Evolutionary conservation across 2,113 vertebrate genomes (phyloP).

Genomic region (Malurus elegans): DNA sequence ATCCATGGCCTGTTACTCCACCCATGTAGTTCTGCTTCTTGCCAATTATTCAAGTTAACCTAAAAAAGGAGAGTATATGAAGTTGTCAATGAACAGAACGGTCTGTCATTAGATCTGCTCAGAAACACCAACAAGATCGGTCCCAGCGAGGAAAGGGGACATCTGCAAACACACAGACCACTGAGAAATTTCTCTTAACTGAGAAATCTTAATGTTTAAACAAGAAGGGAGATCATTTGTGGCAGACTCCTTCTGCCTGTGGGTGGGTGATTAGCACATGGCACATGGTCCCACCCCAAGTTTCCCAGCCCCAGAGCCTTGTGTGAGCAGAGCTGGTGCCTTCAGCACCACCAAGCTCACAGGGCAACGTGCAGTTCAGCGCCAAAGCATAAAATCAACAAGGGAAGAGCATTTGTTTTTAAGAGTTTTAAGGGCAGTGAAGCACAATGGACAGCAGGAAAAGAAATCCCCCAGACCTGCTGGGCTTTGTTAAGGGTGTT

Average conservation of each 20-base stretch:
- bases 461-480: not conserved
- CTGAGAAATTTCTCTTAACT: not conserved
- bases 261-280: fast-evolving
- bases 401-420: not conserved
- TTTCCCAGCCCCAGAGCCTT: not conserved
- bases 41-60: conserved; percentile 41
- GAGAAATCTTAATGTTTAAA: not conserved
- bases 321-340: not conserved
- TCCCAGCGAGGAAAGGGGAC: not conserved
- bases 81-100: not conserved
- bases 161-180: not conserved
- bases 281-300: not conserved
- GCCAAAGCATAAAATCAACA: not conserved
- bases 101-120: not conserved
- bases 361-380: not conserved
- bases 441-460: not conserved
- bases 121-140: not conserved
- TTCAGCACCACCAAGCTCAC: not conserved
- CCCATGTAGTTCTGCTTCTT: conserved; percentile 32
- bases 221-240: not conserved
- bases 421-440: not conserved
- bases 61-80: not conserved
- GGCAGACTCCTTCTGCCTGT: not conserved
- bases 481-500: conserved; percentile 15
- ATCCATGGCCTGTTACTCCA: conserved; percentile 45